phyloP scores from a whole-genome alignment of 2,113 vertebrate species.

The Agapornis roseicollis region DNA sequence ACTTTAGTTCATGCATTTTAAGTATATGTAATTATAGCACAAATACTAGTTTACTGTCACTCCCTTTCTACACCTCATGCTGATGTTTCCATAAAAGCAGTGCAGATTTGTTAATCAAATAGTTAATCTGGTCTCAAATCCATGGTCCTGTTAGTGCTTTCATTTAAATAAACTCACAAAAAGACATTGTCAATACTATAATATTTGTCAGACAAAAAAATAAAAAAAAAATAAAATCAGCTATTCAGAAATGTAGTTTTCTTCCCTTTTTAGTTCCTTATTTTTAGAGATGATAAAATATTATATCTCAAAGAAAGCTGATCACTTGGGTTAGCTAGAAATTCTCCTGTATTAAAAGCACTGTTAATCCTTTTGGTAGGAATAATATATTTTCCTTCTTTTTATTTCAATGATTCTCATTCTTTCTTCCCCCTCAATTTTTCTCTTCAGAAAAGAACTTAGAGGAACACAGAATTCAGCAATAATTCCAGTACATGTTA shows the following conservation, averaged over 20 bases:
- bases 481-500: constrained; percentile 68
- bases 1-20: background rate
- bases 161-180: background rate
- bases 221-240: background rate
- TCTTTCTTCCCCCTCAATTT: background rate
- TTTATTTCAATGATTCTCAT: background rate
- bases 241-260: background rate
- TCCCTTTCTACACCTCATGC: constrained; percentile 16
- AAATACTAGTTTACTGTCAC: constrained; percentile 9
- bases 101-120: constrained; percentile 28
- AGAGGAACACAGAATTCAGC: constrained; percentile 25
- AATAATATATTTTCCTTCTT: background rate
- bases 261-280: background rate
- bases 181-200: background rate
- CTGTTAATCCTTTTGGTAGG: background rate
- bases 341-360: background rate
- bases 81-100: background rate
- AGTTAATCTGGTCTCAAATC: background rate
- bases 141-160: background rate
- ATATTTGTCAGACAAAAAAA: background rate
- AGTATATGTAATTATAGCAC: constrained; percentile 1
- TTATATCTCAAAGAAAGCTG: constrained; percentile 12
- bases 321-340: background rate
- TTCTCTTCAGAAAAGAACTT: constrained; percentile 40
- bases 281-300: constrained; percentile 36